Evolutionary conservation across 2,113 vertebrate species (phyloP).

Genomic region (Seriola quinqueradiata): DNA sequence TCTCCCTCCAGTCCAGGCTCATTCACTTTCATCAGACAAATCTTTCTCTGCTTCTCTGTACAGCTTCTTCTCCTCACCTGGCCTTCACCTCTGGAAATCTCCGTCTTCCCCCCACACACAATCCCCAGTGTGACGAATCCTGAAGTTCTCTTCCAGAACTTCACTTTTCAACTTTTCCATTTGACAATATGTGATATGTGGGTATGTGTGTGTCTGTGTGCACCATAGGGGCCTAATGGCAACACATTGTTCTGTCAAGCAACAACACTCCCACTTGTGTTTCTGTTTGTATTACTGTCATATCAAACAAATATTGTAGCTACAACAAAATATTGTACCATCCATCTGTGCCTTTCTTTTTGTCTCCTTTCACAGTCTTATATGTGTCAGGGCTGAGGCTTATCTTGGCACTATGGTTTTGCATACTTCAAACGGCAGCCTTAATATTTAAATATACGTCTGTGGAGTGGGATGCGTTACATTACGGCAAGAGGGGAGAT

Average conservation of each 20-base stretch:
- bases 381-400: conserved; percentile 7
- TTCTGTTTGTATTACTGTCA: conserved; percentile 45
- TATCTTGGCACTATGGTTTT: conserved; percentile 34
- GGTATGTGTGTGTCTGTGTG: conserved; percentile 5
- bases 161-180: conserved; percentile 19
- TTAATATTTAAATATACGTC: conserved; percentile 49
- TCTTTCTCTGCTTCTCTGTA: conserved; percentile 13
- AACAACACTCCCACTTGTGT: conserved; percentile 30
- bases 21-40: conserved; percentile 64
- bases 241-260: conserved; percentile 38
- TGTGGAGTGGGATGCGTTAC: conserved; percentile 17
- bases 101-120: background rate
- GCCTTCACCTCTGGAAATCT: conserved; percentile 25
- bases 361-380: background rate
- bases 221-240: conserved; percentile 6
- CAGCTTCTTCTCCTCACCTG: conserved; percentile 18
- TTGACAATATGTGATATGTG: conserved; percentile 14
- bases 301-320: conserved; percentile 32
- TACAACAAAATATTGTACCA: conserved; percentile 12
- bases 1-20: conserved; percentile 26
- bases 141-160: conserved; percentile 20
- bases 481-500: background rate
- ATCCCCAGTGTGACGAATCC: conserved; percentile 33
- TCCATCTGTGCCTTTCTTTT: conserved; percentile 12
- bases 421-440: conserved; percentile 36